A percentile compares a stretch with the other conserved stretches of the same genome.
These are phyloP conservation scores for Amphibalanus amphitrite DNA, from an alignment of 1,140 invertebrate genomes.

Conservation along the genomic window DNA sequence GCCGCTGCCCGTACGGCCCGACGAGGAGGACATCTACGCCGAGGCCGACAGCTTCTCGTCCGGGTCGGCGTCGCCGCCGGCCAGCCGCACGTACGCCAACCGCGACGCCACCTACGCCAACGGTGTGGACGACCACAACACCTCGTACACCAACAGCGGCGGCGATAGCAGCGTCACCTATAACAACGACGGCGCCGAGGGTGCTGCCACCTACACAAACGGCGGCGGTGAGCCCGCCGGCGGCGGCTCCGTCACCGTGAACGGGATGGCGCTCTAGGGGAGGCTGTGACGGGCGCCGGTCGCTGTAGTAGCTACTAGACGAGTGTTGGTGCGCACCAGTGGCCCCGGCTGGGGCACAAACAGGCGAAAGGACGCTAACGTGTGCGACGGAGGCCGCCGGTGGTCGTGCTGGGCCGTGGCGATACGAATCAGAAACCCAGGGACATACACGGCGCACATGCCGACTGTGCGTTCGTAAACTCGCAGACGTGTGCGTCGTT, in stretches of 20 bases:
- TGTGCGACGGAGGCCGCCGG: too few relatives aligned
- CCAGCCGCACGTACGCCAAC: constrained; percentile 11
- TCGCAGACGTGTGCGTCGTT: too few relatives aligned
- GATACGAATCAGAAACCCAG: too few relatives aligned
- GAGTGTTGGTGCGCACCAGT: too few relatives aligned
- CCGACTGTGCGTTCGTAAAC: too few relatives aligned
- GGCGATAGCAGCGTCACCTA: background rate
- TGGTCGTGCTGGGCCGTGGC: too few relatives aligned
- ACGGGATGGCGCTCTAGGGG: background rate
- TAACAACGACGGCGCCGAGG: background rate
- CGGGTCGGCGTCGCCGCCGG: constrained; percentile 5
- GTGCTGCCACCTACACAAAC: constrained; percentile 9
- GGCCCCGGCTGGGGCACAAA: too few relatives aligned
- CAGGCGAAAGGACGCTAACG: too few relatives aligned
- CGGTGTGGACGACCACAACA: background rate
- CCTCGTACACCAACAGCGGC: too few relatives aligned
- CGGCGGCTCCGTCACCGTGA: constrained; percentile 5
- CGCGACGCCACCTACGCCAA: constrained; percentile 1
- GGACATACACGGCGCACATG: too few relatives aligned
- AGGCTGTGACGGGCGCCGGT: too few relatives aligned
- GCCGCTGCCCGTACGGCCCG: constrained; percentile 7
- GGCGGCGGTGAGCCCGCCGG: constrained; percentile 1
- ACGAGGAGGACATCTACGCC: constrained; percentile 11
- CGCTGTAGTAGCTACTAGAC: background rate
- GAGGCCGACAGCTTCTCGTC: constrained; percentile 9